Conservation (phyloP, 2,888 invertebrate genomes). For the Unio pictorum region DNA sequence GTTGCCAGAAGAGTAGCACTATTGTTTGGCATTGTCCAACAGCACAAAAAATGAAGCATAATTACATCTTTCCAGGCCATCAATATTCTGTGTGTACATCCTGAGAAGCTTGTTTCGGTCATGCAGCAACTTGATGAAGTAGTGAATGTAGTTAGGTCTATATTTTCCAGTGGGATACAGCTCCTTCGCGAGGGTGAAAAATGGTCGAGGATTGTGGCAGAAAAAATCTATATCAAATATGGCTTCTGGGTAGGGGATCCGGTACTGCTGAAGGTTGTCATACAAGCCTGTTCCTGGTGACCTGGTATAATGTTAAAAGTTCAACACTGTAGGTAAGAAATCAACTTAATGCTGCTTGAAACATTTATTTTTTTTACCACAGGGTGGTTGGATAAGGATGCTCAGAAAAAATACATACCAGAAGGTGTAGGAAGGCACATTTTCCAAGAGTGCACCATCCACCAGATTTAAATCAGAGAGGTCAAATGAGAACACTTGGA, state of each 20-base stretch:
- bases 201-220: slow-evolving; percentile 70
- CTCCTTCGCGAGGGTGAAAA: slow-evolving; percentile 72
- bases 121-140: slow-evolving; percentile 70
- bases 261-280: slow-evolving; percentile 71
- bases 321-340: too few species aligned
- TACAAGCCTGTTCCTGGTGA: slow-evolving; percentile 73
- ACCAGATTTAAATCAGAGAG: too few species aligned
- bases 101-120: slow-evolving; percentile 70
- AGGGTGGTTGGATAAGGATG: too few species aligned
- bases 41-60: slow-evolving; percentile 7
- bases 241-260: slow-evolving; percentile 73
- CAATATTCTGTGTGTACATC: slow-evolving; percentile 73
- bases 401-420: too few species aligned
- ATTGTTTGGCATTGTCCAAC: not conserved
- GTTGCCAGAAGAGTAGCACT: not conserved
- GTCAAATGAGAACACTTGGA: too few species aligned
- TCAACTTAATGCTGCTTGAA: too few species aligned
- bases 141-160: slow-evolving; percentile 72
- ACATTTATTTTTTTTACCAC: too few species aligned
- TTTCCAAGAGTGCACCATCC: too few species aligned
- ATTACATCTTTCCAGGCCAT: slow-evolving; percentile 72
- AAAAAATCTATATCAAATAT: slow-evolving; percentile 73
- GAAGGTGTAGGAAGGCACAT: too few species aligned
- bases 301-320: slow-evolving; percentile 40
- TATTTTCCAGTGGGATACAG: slow-evolving; percentile 72